phyloP scores from a whole-genome alignment of 2,113 vertebrate species.

The Xiphophorus couchianus region DNA sequence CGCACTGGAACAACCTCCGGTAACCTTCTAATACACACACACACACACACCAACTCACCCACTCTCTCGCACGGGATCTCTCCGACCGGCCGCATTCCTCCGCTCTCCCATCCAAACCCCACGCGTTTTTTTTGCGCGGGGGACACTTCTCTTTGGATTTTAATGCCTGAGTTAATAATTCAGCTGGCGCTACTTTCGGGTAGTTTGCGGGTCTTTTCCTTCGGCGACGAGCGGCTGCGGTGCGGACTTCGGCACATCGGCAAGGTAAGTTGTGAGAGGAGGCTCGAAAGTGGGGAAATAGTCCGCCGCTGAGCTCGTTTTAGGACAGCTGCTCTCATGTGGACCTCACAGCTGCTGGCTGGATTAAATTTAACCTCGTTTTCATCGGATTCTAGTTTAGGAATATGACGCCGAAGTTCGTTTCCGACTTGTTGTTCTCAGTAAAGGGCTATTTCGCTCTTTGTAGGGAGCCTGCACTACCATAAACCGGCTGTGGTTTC shows the following conservation, averaged over 20 bases:
- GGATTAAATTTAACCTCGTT: not conserved
- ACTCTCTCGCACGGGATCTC: conserved; percentile 39
- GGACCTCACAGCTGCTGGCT: not conserved
- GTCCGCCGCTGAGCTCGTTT: not conserved
- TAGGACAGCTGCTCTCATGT: not conserved
- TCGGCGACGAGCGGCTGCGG: conserved; percentile 59
- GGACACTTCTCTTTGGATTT: conserved; percentile 64
- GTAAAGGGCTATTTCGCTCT: not conserved
- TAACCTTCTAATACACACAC: conserved; percentile 64
- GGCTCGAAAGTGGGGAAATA: too few relatives aligned
- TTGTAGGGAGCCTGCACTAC: not conserved
- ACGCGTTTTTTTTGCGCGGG: conserved; percentile 5
- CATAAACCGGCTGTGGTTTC: not conserved
- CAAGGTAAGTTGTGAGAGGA: conserved; percentile 66
- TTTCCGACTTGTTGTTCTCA: not conserved
- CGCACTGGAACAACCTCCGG: conserved; percentile 68
- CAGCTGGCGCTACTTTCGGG: conserved; percentile 76
- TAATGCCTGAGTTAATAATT: conserved; percentile 77
- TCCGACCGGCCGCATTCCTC: conserved; percentile 61
- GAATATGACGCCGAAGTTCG: not conserved
- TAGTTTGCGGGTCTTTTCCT: conserved; percentile 67
- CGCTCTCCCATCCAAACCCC: conserved; percentile 42
- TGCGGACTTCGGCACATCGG: conserved; percentile 48
- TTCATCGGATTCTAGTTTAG: not conserved
- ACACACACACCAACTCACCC: conserved; percentile 42